Percentiles rank a stretch among this genome's conserved stretches.
Evolutionary conservation across 2,113 vertebrate genomes (phyloP).

Genomic region (Bubo bubo): DNA sequence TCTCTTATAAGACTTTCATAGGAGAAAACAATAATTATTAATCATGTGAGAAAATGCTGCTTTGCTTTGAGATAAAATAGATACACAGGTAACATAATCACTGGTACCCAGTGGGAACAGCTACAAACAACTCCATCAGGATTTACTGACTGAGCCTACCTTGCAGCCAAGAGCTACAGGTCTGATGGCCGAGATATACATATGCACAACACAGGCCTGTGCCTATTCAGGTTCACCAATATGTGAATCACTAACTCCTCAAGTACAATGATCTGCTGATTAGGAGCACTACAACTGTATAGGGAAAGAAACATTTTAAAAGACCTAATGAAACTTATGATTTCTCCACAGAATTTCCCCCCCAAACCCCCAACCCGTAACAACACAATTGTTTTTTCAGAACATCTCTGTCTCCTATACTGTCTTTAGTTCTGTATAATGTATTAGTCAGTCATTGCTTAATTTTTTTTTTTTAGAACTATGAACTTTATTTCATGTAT

Average conservation of each 20-base stretch:
- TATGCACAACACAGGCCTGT: background rate
- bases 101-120: background rate
- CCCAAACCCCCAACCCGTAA: fast-evolving
- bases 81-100: background rate
- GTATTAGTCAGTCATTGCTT: background rate
- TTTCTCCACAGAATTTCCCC: background rate
- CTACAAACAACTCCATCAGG: background rate
- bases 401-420: background rate
- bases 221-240: background rate
- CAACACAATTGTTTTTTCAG: background rate
- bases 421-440: background rate
- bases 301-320: background rate
- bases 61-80: background rate
- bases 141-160: background rate
- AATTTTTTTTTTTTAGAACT: background rate
- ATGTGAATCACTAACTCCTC: background rate
- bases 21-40: background rate
- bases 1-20: background rate
- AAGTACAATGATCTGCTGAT: background rate
- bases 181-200: background rate
- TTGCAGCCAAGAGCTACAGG: background rate
- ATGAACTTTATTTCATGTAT: background rate
- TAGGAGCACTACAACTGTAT: background rate
- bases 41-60: background rate
- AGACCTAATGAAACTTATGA: background rate